Percentiles rank a stretch among this genome's conserved stretches.
Evolutionary conservation across 2,113 vertebrate species (phyloP).

Genomic region (Nannobrachium achirus): DNA sequence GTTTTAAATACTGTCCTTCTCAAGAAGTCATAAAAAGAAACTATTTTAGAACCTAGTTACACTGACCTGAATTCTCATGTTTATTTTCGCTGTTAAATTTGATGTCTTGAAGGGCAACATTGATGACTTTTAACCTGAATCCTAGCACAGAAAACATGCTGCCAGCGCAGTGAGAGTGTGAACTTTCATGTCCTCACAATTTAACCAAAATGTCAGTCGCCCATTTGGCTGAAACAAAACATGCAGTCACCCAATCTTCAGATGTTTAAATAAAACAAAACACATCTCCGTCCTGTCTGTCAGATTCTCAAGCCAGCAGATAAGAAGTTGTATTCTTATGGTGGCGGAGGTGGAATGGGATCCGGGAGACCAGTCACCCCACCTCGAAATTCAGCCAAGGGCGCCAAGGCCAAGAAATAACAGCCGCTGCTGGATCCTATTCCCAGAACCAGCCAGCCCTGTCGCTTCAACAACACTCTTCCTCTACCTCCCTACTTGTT

Average conservation of each 20-base stretch:
- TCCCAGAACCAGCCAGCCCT: slow-evolving; percentile 35
- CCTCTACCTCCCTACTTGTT: slow-evolving; percentile 73
- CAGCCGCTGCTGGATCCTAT: slow-evolving; percentile 59
- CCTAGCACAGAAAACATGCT: too few relatives aligned
- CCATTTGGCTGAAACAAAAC: too few relatives aligned
- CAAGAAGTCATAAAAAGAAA: too few relatives aligned
- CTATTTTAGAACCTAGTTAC: too few relatives aligned
- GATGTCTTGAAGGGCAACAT: too few relatives aligned
- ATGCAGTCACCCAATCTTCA: not conserved
- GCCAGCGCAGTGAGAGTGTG: too few relatives aligned
- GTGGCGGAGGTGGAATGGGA: slow-evolving; percentile 85
- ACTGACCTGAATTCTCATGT: too few relatives aligned
- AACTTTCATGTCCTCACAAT: too few relatives aligned
- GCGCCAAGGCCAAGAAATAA: slow-evolving; percentile 94
- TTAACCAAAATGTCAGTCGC: too few relatives aligned
- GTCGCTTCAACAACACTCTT: not conserved
- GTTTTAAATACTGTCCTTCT: too few relatives aligned
- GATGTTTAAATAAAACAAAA: slow-evolving; percentile 2
- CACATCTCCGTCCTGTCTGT: not conserved
- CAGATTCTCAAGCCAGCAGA: slow-evolving; percentile 97
- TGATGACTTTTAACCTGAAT: too few relatives aligned
- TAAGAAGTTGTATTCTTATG: slow-evolving; percentile 95
- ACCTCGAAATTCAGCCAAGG: slow-evolving; percentile 90
- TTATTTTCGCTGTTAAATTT: too few relatives aligned
- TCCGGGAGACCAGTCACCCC: slow-evolving; percentile 92